A percentile compares a stretch with the other conserved stretches of the same genome.
These are phyloP conservation scores for Teleogryllus oceanicus DNA, from an alignment of 2,888 invertebrate genomes.

Conservation along the genomic window DNA sequence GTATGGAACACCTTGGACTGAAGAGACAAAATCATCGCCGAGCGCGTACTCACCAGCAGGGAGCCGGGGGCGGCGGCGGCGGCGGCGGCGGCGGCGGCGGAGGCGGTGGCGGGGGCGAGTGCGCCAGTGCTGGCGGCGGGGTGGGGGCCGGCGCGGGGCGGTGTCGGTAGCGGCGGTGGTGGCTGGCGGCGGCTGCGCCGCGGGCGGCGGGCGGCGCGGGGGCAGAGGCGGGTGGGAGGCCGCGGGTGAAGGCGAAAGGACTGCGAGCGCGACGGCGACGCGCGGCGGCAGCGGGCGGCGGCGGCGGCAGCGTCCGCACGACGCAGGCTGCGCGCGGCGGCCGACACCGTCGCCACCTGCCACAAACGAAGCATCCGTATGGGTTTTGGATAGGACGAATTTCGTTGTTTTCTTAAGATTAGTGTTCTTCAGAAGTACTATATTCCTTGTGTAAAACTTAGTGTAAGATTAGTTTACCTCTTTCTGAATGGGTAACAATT, in stretches of 20 bases:
- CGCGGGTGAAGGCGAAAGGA: background rate
- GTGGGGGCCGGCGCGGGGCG: background rate
- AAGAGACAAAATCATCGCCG: background rate
- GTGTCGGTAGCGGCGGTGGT: background rate
- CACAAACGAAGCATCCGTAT: no score
- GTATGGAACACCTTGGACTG: no score
- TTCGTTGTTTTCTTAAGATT: no score
- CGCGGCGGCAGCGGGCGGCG: background rate
- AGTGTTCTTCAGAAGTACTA: no score
- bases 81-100: background rate
- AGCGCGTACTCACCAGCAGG: background rate
- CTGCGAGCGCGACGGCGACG: background rate
- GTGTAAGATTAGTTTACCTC: no score
- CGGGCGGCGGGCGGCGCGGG: background rate
- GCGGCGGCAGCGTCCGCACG: background rate
- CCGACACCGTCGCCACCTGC: background rate
- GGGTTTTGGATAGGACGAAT: no score
- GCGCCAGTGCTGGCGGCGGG: background rate
- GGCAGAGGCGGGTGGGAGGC: background rate
- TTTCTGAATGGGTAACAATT: no score
- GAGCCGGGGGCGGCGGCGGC: background rate
- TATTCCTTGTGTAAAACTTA: no score
- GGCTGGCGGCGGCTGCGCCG: background rate
- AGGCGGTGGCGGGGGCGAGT: background rate
- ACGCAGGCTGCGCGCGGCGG: background rate